Percentiles rank a stretch among this genome's conserved stretches.
These are phyloP conservation scores for Eolophus roseicapilla DNA, from an alignment of 2,113 vertebrate species.

Conservation along the genomic window DNA sequence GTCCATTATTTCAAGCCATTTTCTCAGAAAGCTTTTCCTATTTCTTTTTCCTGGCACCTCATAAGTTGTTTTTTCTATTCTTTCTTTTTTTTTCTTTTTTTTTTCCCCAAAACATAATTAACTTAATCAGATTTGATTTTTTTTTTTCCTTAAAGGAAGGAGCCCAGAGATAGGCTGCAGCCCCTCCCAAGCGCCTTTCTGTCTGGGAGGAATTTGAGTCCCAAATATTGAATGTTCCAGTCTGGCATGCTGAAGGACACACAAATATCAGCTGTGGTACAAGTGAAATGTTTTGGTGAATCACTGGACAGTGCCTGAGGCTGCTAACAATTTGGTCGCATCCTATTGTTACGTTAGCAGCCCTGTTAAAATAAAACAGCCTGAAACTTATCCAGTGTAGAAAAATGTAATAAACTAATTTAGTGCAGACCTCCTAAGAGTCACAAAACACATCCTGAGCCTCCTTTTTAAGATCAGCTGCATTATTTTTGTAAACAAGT, in stretches of 20 bases:
- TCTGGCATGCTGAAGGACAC: slow-evolving; percentile 8
- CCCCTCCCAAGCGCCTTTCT: slow-evolving; percentile 25
- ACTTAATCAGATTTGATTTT: not conserved
- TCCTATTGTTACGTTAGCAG: slow-evolving; percentile 4
- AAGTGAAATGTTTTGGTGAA: slow-evolving; percentile 28
- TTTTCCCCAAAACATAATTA: not conserved
- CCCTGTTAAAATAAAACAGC: not conserved
- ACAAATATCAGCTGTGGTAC: slow-evolving; percentile 18
- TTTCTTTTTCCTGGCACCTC: not conserved
- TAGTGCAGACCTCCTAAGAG: not conserved
- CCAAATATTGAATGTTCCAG: slow-evolving; percentile 45
- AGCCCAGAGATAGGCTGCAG: not conserved
- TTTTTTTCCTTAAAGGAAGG: not conserved
- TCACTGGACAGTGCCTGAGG: not conserved
- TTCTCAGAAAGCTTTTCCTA: slow-evolving; percentile 29
- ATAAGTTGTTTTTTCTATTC: not conserved
- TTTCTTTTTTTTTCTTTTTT: not conserved
- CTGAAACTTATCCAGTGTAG: not conserved
- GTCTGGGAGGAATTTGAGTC: slow-evolving; percentile 6
- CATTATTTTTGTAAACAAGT: not conserved
- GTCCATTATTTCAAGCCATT: slow-evolving; percentile 28
- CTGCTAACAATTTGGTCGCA: not conserved
- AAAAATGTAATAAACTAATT: not conserved
- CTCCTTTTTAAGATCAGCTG: not conserved
- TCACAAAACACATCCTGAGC: slow-evolving; percentile 4